Evolutionary conservation across 92 coral and sea anemone species (phyloP).

Genomic region (Heteractis magnifica): DNA sequence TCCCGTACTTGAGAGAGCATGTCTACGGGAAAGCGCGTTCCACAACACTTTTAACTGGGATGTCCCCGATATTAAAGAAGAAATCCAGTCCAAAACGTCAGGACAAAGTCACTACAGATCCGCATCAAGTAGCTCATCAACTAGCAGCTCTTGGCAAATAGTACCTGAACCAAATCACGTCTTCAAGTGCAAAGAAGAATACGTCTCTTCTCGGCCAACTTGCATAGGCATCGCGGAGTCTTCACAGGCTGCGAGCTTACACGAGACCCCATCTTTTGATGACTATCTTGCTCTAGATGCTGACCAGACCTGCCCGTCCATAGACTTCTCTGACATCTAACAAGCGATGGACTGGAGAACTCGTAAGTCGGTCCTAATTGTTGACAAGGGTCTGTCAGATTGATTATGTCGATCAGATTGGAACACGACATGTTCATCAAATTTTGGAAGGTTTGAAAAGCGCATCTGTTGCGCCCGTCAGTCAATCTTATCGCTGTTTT

Average conservation of each 20-base stretch:
- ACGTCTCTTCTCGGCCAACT: slow-evolving; percentile 33
- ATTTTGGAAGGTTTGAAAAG: neutral
- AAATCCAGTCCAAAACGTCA: slow-evolving; percentile 33
- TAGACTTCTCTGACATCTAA: slow-evolving; percentile 93
- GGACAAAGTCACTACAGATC: neutral
- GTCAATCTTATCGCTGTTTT: neutral
- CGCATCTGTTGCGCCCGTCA: neutral
- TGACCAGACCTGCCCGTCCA: slow-evolving; percentile 96
- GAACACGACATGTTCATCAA: neutral
- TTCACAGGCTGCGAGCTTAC: slow-evolving; percentile 42
- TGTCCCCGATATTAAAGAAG: slow-evolving; percentile 79
- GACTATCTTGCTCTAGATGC: slow-evolving; percentile 93
- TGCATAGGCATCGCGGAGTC: slow-evolving; percentile 41
- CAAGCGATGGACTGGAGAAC: neutral
- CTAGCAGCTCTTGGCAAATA: slow-evolving; percentile 59
- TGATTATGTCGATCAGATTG: neutral
- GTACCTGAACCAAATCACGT: slow-evolving; percentile 47
- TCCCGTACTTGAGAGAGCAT: slow-evolving; percentile 55
- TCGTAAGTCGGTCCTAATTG: neutral
- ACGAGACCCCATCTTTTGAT: slow-evolving; percentile 92
- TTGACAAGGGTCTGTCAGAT: neutral
- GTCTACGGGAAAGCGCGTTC: slow-evolving; percentile 50
- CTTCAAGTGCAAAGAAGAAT: slow-evolving; percentile 61
- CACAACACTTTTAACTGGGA: slow-evolving; percentile 86
- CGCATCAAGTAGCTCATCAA: slow-evolving; percentile 17